Evolutionary conservation across 2,797 vertebrate genomes (phyloP).

Genomic region (Delichon dasypus): DNA sequence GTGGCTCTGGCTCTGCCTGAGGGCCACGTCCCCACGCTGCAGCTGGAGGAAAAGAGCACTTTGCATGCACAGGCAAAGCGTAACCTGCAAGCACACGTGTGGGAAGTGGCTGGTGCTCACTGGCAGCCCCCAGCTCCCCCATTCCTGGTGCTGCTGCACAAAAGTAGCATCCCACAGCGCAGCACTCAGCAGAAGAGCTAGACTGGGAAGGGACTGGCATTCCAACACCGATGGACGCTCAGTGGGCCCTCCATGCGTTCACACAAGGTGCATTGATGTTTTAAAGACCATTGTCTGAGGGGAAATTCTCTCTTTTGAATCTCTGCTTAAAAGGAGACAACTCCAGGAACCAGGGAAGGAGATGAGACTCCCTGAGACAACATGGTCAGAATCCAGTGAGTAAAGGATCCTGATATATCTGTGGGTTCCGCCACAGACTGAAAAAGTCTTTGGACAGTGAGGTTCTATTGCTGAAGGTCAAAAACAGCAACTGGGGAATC

Average conservation of each 20-base stretch:
- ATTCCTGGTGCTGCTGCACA: not conserved
- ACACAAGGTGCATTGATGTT: not conserved
- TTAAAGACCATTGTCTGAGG: not conserved
- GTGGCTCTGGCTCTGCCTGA: conserved; percentile 36
- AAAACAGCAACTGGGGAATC: not conserved
- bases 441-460: not conserved
- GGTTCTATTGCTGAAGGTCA: not conserved
- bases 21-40: not conserved
- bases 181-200: not conserved
- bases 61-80: not conserved
- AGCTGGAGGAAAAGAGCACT: not conserved
- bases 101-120: not conserved
- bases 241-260: not conserved
- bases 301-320: not conserved
- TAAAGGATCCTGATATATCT: not conserved
- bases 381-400: not conserved
- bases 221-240: not conserved
- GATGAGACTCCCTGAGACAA: not conserved
- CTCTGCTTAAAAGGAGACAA: not conserved
- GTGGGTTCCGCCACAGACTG: not conserved
- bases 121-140: not conserved
- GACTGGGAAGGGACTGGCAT: not conserved
- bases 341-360: not conserved
- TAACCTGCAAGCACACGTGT: not conserved
- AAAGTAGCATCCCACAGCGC: not conserved